These are phyloP conservation scores for Coptodon bakossiorum DNA, from an alignment of 2,113 vertebrate genomes.

Conservation along the genomic window DNA sequence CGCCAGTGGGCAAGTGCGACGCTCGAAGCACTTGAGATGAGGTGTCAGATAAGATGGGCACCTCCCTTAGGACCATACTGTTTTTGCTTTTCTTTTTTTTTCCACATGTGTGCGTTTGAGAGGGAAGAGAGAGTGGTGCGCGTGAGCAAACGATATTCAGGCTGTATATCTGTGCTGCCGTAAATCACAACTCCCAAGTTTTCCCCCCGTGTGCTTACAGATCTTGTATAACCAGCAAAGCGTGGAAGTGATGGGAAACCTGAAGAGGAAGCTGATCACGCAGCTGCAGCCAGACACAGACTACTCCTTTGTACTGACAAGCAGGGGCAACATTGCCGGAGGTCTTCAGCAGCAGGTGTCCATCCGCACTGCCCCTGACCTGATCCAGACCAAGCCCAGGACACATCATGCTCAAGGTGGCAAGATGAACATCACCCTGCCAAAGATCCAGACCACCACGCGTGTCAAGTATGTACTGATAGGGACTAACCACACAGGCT, in stretches of 20 bases:
- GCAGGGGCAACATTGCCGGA: slow-evolving; percentile 90
- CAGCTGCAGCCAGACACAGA: slow-evolving; percentile 91
- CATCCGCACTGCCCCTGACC: slow-evolving; percentile 91
- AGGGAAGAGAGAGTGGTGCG: neutral
- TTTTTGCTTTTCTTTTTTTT: neutral
- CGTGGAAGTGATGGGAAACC: slow-evolving; percentile 92
- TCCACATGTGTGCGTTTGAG: neutral
- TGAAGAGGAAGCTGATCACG: slow-evolving; percentile 90
- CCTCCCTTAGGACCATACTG: neutral
- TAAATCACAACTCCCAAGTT: neutral
- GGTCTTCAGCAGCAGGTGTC: slow-evolving; percentile 97
- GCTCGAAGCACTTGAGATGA: neutral
- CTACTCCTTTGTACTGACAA: slow-evolving; percentile 97
- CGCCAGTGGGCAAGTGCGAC: neutral
- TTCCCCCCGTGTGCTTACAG: slow-evolving; percentile 57
- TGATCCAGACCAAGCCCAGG: slow-evolving; percentile 85
- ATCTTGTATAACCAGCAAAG: slow-evolving; percentile 98
- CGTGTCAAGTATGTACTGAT: slow-evolving; percentile 77
- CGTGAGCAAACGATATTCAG: neutral
- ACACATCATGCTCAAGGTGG: slow-evolving; percentile 80
- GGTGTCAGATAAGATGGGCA: slow-evolving; percentile 13
- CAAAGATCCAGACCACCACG: slow-evolving; percentile 78
- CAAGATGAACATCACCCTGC: slow-evolving; percentile 82
- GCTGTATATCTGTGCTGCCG: neutral
- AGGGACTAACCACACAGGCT: neutral